Conservation (phyloP, 2,113 vertebrate genomes). For the Cyprinodon tularosa region DNA sequence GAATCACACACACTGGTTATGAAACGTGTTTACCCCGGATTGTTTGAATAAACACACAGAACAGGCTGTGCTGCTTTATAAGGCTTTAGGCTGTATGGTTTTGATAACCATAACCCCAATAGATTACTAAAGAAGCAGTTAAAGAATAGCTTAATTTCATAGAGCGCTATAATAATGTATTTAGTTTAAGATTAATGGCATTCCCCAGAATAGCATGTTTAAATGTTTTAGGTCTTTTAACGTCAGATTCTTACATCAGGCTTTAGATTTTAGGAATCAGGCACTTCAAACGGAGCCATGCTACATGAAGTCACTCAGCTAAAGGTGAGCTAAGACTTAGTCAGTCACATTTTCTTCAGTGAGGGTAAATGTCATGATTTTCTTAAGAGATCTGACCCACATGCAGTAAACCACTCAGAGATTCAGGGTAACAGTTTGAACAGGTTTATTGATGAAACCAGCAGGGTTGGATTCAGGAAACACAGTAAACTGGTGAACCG, state of each 20-base stretch:
- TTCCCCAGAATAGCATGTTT: not conserved
- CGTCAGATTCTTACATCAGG: not conserved
- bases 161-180: not conserved
- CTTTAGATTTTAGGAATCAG: no score
- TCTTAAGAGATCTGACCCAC: no score
- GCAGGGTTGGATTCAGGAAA: no score
- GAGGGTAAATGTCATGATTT: no score
- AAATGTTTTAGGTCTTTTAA: not conserved
- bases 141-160: not conserved
- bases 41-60: constrained; percentile 11
- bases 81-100: not conserved
- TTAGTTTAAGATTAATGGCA: not conserved
- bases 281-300: no score
- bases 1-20: constrained; percentile 19
- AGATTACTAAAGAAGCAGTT: not conserved
- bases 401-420: no score
- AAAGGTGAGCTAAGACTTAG: no score
- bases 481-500: no score
- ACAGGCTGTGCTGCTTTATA: constrained; percentile 1
- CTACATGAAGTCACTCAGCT: no score
- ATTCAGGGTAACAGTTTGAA: no score
- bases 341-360: no score
- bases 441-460: no score
- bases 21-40: constrained; percentile 30
- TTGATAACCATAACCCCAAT: not conserved